Evolutionary conservation across 2,888 invertebrate genomes (phyloP).

Genomic region (Andrena camellia): DNA sequence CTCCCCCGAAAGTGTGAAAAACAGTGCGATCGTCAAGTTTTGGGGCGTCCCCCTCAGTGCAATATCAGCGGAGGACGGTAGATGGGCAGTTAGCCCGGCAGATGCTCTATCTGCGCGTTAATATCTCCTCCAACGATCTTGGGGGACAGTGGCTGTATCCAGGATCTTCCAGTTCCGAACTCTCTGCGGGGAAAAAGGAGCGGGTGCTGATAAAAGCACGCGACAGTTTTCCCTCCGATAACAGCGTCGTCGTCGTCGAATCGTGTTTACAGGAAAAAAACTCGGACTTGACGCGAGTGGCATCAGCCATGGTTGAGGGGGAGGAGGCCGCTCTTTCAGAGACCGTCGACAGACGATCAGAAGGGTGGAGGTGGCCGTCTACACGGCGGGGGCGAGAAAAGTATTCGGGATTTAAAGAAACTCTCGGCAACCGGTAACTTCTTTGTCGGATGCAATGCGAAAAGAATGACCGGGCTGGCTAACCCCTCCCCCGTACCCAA

Average conservation of each 20-base stretch:
- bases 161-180: slow-evolving; percentile 12
- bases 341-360: slow-evolving; percentile 57
- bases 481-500: slow-evolving; percentile 3
- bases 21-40: slow-evolving; percentile 4
- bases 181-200: slow-evolving; percentile 32
- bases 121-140: slow-evolving; percentile 55
- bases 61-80: slow-evolving; percentile 1
- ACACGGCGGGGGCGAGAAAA: slow-evolving; percentile 57
- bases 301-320: slow-evolving; percentile 31
- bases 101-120: slow-evolving; percentile 38
- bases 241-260: slow-evolving; percentile 40
- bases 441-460: slow-evolving; percentile 71
- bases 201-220: slow-evolving; percentile 41
- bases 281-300: slow-evolving; percentile 45
- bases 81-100: slow-evolving; percentile 29
- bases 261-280: slow-evolving; percentile 68
- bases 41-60: not conserved
- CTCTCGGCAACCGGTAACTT: slow-evolving; percentile 64
- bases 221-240: slow-evolving; percentile 61
- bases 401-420: slow-evolving; percentile 73
- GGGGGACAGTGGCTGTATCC: slow-evolving; percentile 22
- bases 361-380: slow-evolving; percentile 39
- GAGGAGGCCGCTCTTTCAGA: slow-evolving; percentile 19
- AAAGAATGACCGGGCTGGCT: slow-evolving; percentile 68
- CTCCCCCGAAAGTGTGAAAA: not conserved